A percentile compares a stretch with the other conserved stretches of the same genome.
Evolutionary conservation across 2,797 vertebrate species (phyloP).

Genomic region (Botia kubotai): DNA sequence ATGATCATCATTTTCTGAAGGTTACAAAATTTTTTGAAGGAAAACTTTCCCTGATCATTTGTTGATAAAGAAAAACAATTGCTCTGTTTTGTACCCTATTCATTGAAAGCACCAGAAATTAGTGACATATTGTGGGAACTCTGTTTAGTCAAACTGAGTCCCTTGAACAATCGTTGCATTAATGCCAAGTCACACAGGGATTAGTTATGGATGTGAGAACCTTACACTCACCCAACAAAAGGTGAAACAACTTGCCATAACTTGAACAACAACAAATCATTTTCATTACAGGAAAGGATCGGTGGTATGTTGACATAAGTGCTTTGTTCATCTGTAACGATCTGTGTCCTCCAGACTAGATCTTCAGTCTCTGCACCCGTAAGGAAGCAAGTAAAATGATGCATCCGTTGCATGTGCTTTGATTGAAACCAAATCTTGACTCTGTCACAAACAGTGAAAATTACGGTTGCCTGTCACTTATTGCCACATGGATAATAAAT

Average conservation of each 20-base stretch:
- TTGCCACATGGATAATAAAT: slow-evolving; percentile 76
- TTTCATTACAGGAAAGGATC: neutral
- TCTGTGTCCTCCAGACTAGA: neutral
- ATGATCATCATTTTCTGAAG: neutral
- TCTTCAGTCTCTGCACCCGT: neutral
- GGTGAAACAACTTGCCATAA: slow-evolving; percentile 4
- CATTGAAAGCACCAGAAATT: neutral
- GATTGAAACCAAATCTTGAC: neutral
- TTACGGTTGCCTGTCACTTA: slow-evolving; percentile 73
- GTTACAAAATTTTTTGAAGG: neutral
- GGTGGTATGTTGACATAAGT: neutral
- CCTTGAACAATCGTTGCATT: neutral
- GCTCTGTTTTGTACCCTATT: neutral
- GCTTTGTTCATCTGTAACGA: neutral
- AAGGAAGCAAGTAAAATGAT: neutral
- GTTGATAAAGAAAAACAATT: neutral
- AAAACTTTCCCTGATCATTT: neutral
- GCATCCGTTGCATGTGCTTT: neutral
- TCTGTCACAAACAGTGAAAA: slow-evolving; percentile 58
- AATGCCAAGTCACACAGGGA: neutral
- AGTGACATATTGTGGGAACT: neutral
- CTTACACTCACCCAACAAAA: neutral
- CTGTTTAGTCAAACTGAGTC: neutral
- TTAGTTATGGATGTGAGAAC: neutral
- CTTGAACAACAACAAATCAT: neutral